Percentiles rank a stretch among this genome's conserved stretches.
Conservation (phyloP, 2,113 vertebrate species). For the Rhea americana region DNA sequence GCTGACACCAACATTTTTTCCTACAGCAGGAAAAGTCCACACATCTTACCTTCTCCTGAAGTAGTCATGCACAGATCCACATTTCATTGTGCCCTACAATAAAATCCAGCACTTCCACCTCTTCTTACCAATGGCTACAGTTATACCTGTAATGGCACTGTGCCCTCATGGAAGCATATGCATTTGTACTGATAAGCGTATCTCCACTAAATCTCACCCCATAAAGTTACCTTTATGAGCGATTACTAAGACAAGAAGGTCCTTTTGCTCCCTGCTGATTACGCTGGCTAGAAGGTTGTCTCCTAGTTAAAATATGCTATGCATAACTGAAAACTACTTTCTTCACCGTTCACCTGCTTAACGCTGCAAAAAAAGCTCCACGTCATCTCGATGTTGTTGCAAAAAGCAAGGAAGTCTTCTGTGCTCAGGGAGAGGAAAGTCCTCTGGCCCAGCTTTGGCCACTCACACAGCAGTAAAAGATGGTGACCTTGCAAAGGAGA, state of each 20-base stretch:
- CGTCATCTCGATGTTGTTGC: accelerated
- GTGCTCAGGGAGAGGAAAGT: neutral
- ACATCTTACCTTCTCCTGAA: constrained; percentile 34
- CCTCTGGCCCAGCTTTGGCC: accelerated
- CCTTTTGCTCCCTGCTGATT: neutral
- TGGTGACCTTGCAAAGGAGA: neutral
- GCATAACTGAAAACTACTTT: accelerated
- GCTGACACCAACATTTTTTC: neutral
- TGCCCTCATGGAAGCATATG: accelerated
- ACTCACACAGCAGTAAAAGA: accelerated
- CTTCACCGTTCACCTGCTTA: neutral
- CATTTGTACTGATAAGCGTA: neutral
- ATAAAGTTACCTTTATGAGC: accelerated
- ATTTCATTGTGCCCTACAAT: neutral
- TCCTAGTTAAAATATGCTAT: neutral
- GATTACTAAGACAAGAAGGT: neutral
- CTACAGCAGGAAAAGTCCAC: neutral
- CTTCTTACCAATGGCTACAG: neutral
- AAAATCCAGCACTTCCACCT: neutral
- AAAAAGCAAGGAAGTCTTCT: neutral
- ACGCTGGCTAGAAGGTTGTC: neutral
- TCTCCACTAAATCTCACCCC: neutral
- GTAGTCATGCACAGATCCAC: neutral
- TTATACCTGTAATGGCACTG: neutral
- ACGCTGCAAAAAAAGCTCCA: neutral